These are phyloP conservation scores for Belgica antarctica DNA, from an alignment of 2,888 invertebrate genomes.

Conservation along the genomic window DNA sequence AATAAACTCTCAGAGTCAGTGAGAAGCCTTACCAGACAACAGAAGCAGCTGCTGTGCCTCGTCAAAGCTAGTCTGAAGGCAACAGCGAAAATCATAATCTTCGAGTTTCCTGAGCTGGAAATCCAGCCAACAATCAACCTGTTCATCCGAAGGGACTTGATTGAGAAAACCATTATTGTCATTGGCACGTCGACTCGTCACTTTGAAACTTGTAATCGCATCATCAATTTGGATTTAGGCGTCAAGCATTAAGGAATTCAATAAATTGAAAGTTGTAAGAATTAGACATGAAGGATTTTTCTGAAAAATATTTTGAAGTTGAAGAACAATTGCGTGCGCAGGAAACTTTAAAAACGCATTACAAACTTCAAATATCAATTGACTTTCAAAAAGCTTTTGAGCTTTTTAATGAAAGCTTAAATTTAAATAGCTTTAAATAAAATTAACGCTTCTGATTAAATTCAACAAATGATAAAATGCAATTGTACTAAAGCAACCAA, in stretches of 20 bases:
- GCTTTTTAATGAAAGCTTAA: too few relatives aligned
- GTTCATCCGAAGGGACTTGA: slow-evolving; percentile 30
- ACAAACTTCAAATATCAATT: too few relatives aligned
- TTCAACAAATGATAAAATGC: too few relatives aligned
- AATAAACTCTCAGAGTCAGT: slow-evolving; percentile 28
- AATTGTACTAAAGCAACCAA: too few relatives aligned
- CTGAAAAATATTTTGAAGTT: too few relatives aligned
- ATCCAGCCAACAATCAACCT: slow-evolving; percentile 37
- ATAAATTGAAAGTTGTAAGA: too few relatives aligned
- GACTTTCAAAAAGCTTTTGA: too few relatives aligned
- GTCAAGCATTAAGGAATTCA: not conserved
- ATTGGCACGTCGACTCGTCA: slow-evolving; percentile 34
- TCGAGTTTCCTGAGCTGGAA: slow-evolving; percentile 41
- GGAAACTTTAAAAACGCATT: too few relatives aligned
- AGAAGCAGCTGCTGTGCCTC: slow-evolving; percentile 30
- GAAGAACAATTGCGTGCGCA: too few relatives aligned
- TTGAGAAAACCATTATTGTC: slow-evolving; percentile 41
- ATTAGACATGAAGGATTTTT: too few relatives aligned
- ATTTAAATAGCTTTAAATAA: too few relatives aligned
- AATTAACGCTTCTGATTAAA: too few relatives aligned
- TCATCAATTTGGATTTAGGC: slow-evolving; percentile 28
- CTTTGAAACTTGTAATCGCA: slow-evolving; percentile 38
- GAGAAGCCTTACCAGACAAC: slow-evolving; percentile 2
- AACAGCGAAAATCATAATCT: slow-evolving; percentile 29
- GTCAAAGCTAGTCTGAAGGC: slow-evolving; percentile 18